phyloP scores from a whole-genome alignment of 1,140 invertebrate genomes.

The Melanaphis sacchari region DNA sequence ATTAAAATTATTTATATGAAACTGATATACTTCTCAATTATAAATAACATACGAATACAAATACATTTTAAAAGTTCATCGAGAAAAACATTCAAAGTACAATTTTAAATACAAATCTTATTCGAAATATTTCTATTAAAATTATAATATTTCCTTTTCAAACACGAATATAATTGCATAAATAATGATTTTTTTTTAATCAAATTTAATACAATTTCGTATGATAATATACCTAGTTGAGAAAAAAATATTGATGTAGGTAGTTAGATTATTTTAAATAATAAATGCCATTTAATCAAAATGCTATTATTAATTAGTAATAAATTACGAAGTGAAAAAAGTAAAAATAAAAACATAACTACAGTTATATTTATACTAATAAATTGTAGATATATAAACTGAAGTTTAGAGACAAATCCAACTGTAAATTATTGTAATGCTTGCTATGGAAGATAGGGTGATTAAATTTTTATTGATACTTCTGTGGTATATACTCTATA shows the following conservation, averaged over 20 bases:
- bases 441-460: neutral
- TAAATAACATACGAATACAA: neutral
- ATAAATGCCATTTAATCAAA: neutral
- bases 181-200: neutral
- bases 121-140: neutral
- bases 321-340: neutral
- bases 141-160: neutral
- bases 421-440: slow-evolving; percentile 8
- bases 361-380: neutral
- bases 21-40: neutral
- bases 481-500: neutral
- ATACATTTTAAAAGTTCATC: neutral
- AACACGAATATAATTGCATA: neutral
- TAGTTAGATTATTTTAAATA: neutral
- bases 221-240: neutral
- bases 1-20: neutral
- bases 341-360: neutral
- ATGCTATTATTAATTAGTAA: neutral
- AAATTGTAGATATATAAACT: neutral
- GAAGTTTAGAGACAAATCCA: neutral
- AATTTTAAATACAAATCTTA: neutral
- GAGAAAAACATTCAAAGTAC: neutral
- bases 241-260: neutral
- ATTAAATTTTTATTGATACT: neutral
- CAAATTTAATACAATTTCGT: neutral